These are phyloP conservation scores for Anastrepha ludens DNA, from an alignment of 1,140 invertebrate species.

Conservation along the genomic window DNA sequence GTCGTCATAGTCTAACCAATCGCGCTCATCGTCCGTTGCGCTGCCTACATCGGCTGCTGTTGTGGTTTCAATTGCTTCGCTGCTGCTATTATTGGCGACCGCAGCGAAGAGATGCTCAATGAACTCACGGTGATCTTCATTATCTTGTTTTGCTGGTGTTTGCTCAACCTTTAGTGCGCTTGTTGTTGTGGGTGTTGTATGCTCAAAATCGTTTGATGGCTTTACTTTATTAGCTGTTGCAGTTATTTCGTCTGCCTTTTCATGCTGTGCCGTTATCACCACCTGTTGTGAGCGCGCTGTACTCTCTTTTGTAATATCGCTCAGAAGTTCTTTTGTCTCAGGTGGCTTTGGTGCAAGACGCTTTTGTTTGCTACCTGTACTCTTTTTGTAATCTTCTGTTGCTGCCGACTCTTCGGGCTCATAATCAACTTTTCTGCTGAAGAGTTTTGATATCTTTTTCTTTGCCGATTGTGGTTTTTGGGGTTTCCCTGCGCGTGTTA, in stretches of 20 bases:
- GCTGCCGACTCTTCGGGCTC: not conserved
- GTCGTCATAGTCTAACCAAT: constrained; percentile 38
- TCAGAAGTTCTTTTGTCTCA: not conserved
- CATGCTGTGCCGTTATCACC: not conserved
- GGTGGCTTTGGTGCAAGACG: constrained; percentile 54
- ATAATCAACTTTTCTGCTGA: constrained; percentile 35
- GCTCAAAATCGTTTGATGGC: not conserved
- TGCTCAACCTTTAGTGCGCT: not conserved
- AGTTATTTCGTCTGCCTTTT: not conserved
- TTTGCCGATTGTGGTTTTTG: constrained; percentile 24
- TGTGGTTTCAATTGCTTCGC: constrained; percentile 1
- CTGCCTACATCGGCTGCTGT: not conserved
- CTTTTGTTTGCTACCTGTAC: constrained; percentile 30
- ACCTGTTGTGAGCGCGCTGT: not conserved
- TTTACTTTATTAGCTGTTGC: not conserved
- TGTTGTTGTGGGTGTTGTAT: not conserved
- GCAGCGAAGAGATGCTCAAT: constrained; percentile 51
- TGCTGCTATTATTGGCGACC: constrained; percentile 2
- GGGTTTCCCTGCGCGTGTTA: not conserved
- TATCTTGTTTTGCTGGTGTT: not conserved
- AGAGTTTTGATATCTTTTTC: constrained; percentile 35
- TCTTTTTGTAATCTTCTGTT: constrained; percentile 22
- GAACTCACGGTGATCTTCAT: constrained; percentile 51
- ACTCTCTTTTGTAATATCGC: not conserved
- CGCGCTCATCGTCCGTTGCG: constrained; percentile 17